phyloP scores from a whole-genome alignment of 2,113 vertebrate genomes.

The Aviceda subcristata region DNA sequence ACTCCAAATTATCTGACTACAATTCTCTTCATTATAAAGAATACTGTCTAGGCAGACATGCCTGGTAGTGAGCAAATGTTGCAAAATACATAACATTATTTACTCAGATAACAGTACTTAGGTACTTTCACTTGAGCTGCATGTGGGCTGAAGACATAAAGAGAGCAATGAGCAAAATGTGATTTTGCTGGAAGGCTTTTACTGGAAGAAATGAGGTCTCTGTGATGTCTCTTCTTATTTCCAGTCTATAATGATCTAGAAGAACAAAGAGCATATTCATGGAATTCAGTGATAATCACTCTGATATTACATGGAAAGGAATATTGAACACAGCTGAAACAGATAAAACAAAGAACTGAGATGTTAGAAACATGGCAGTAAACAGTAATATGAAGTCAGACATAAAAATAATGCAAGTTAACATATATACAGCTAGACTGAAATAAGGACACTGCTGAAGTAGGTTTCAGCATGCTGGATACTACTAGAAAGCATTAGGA shows the following conservation, averaged over 20 bases:
- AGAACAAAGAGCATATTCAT: neutral
- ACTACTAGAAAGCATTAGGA: neutral
- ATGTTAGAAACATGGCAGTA: neutral
- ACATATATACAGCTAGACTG: neutral
- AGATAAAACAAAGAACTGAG: neutral
- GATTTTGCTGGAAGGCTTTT: neutral
- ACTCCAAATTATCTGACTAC: neutral
- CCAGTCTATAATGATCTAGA: neutral
- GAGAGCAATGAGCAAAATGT: neutral
- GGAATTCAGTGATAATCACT: neutral
- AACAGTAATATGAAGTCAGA: neutral
- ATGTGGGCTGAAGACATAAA: neutral
- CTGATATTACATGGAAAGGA: neutral
- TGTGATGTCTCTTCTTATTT: neutral
- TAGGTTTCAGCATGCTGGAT: neutral
- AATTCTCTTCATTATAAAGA: neutral
- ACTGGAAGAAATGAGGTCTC: neutral
- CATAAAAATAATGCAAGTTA: neutral
- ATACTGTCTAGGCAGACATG: neutral
- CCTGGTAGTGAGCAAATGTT: neutral
- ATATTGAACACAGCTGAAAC: neutral
- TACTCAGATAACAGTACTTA: neutral
- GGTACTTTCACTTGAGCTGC: neutral
- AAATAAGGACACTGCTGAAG: neutral
- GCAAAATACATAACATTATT: neutral